phyloP scores from a whole-genome alignment of 2,113 vertebrate genomes.

The Gnathonemus echidnorhynchus region DNA sequence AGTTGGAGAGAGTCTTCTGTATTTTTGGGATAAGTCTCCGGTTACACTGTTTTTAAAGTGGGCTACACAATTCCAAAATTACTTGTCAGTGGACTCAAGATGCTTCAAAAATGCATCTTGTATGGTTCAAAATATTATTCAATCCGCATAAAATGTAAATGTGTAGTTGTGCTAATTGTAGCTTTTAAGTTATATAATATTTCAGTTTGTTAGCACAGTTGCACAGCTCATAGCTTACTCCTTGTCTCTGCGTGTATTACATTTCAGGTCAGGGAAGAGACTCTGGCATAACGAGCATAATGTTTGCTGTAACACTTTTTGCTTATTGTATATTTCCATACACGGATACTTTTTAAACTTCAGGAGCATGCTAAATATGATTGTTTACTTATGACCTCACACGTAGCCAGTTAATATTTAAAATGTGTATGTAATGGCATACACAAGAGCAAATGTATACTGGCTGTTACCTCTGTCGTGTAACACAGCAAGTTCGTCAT shows the following conservation, averaged over 20 bases:
- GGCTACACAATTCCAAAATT: not conserved
- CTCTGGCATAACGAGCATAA: not conserved
- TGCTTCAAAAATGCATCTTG: not conserved
- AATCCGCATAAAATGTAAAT: not conserved
- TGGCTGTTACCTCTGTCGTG: not conserved
- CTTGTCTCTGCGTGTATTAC: not conserved
- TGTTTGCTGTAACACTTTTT: not conserved
- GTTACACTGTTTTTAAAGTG: not conserved
- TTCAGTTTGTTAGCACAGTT: not conserved
- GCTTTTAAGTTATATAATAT: not conserved
- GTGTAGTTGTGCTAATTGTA: not conserved
- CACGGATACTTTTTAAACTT: not conserved
- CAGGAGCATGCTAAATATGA: not conserved
- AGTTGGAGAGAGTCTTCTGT: not conserved
- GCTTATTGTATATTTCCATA: not conserved
- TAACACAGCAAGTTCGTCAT: not conserved
- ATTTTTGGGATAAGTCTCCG: not conserved
- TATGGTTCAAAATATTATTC: not conserved
- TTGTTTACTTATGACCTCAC: not conserved
- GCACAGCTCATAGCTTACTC: not conserved
- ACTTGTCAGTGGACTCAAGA: not conserved
- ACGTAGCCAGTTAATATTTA: not conserved
- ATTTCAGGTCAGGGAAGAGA: not conserved
- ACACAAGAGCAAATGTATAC: not conserved
- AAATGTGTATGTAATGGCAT: not conserved